Conservation (phyloP, 2,888 invertebrate species). For the Drosophila ustulata region DNA sequence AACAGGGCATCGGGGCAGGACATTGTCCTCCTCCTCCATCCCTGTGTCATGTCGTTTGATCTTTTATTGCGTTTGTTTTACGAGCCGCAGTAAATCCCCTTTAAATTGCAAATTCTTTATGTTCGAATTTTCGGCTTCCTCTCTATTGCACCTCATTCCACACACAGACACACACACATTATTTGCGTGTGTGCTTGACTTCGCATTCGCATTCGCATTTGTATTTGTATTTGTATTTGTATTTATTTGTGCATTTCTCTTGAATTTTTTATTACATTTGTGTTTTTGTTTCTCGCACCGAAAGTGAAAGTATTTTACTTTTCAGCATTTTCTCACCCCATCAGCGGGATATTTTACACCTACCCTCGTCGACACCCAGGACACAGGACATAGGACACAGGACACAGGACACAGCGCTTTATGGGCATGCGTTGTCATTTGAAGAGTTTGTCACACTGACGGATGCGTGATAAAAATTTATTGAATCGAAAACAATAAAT, state of each 20-base stretch:
- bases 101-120: slow-evolving; percentile 82
- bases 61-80: slow-evolving; percentile 81
- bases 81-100: slow-evolving; percentile 77
- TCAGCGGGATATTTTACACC: slow-evolving; percentile 46
- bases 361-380: slow-evolving; percentile 31
- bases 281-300: slow-evolving; percentile 12
- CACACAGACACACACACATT: neutral
- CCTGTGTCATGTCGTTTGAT: slow-evolving; percentile 77
- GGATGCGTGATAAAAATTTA: slow-evolving; percentile 78
- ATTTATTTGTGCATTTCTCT: slow-evolving; percentile 59
- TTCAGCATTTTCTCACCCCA: slow-evolving; percentile 24
- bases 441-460: slow-evolving; percentile 51
- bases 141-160: slow-evolving; percentile 14
- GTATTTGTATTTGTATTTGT: slow-evolving; percentile 10
- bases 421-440: slow-evolving; percentile 49
- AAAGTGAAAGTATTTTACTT: slow-evolving; percentile 42
- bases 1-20: slow-evolving; percentile 43
- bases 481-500: slow-evolving; percentile 79
- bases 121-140: slow-evolving; percentile 66
- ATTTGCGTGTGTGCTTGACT: slow-evolving; percentile 16
- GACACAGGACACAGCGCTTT: slow-evolving; percentile 22
- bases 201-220: slow-evolving; percentile 1
- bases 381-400: no score
- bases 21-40: slow-evolving; percentile 38
- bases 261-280: slow-evolving; percentile 48